These are phyloP conservation scores for Progne subis DNA, from an alignment of 2,113 vertebrate species.

Conservation along the genomic window DNA sequence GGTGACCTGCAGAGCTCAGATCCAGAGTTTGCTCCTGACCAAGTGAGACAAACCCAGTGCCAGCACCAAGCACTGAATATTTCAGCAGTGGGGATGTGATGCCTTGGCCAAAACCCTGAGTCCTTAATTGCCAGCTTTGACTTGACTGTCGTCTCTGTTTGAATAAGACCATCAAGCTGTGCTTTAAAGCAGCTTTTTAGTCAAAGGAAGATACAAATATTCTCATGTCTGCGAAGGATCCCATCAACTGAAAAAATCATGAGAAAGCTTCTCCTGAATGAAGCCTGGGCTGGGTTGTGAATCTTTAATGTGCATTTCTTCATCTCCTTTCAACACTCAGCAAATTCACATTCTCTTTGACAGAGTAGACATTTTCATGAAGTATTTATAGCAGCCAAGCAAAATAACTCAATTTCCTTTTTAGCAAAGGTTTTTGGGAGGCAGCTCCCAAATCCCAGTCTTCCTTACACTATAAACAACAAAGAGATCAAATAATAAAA, in stretches of 20 bases:
- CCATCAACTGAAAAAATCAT: not conserved
- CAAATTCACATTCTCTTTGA: not conserved
- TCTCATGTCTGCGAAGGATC: not conserved
- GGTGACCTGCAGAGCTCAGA: not conserved
- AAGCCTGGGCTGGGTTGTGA: not conserved
- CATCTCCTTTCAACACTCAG: not conserved
- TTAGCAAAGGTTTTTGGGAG: not conserved
- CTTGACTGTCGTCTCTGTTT: not conserved
- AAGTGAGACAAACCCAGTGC: not conserved
- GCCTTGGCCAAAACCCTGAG: not conserved
- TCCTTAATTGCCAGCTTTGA: not conserved
- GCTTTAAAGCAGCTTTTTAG: not conserved
- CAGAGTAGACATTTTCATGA: not conserved
- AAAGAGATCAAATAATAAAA: not conserved
- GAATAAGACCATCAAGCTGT: not conserved
- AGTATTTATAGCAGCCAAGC: constrained; percentile 18
- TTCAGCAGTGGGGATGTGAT: not conserved
- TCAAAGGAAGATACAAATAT: not conserved
- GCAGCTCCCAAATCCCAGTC: not conserved
- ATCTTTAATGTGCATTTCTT: constrained; percentile 24
- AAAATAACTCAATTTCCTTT: not conserved
- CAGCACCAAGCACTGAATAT: not conserved
- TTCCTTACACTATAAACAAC: not conserved
- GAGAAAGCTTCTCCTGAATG: not conserved
- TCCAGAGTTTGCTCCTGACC: not conserved